phyloP scores from a whole-genome alignment of 2,888 invertebrate species.

The Melanotus villosus region DNA sequence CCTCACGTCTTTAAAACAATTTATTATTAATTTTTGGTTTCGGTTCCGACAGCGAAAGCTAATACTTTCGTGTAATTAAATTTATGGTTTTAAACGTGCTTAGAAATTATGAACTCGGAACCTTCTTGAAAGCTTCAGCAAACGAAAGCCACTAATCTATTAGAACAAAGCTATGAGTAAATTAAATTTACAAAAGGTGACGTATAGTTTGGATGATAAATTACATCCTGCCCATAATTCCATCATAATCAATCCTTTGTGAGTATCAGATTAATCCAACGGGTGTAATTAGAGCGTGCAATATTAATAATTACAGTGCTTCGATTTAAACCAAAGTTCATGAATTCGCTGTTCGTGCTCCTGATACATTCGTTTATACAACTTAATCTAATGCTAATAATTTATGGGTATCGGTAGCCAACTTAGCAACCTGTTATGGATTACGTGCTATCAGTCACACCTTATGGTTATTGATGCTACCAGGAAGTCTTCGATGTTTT shows the following conservation, averaged over 20 bases:
- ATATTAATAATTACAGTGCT: slow-evolving; percentile 45
- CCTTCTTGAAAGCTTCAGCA: no score
- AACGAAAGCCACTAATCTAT: neutral
- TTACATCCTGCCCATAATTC: slow-evolving; percentile 33
- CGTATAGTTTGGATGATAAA: slow-evolving; percentile 36
- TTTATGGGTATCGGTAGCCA: slow-evolving; percentile 11
- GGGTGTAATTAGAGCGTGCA: slow-evolving; percentile 46
- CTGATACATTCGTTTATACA: neutral
- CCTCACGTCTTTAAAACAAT: neutral
- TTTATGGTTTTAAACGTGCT: no score
- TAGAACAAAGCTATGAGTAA: neutral
- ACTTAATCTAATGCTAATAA: slow-evolving; percentile 20
- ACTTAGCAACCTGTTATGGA: neutral
- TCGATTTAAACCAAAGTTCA: neutral
- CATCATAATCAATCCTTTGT: slow-evolving; percentile 39
- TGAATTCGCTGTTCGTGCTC: neutral
- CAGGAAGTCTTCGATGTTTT: neutral
- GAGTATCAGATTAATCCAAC: slow-evolving; percentile 41
- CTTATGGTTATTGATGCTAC: neutral
- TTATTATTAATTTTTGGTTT: neutral
- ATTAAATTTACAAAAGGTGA: slow-evolving; percentile 2
- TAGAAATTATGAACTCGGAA: no score
- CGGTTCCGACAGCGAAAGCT: neutral
- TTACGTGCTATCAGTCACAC: slow-evolving; percentile 2
- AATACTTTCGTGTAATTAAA: neutral